A percentile compares a stretch with the other conserved stretches of the same genome.
These are phyloP conservation scores for Fregetta grallaria DNA, from an alignment of 2,113 vertebrate species.

Conservation along the genomic window DNA sequence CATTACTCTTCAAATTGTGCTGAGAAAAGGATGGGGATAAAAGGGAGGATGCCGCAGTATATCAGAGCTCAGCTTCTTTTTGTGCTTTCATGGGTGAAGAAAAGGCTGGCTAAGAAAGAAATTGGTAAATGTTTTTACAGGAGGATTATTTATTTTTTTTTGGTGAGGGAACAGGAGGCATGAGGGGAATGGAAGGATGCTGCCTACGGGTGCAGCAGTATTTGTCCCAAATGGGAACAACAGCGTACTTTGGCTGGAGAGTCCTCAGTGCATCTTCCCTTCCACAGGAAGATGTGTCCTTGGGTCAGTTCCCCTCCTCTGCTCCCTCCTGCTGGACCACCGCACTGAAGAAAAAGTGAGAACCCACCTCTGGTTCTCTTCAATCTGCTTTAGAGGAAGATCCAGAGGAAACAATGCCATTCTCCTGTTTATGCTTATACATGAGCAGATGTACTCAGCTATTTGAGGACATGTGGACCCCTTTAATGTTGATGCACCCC, in stretches of 20 bases:
- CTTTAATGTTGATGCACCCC: background rate
- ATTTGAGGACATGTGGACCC: background rate
- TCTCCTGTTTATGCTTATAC: background rate
- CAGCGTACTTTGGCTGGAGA: background rate
- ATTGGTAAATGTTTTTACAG: background rate
- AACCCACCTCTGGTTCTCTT: background rate
- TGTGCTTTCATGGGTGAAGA: background rate
- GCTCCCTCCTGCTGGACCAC: background rate
- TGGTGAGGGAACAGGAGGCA: background rate
- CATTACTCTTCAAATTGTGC: background rate
- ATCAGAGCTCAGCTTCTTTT: background rate
- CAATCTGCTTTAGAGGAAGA: background rate
- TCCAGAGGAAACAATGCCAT: background rate
- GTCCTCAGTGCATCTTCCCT: background rate
- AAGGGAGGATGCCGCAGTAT: background rate
- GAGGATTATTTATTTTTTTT: background rate
- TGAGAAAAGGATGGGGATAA: background rate
- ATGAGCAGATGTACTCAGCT: background rate
- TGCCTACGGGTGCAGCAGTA: background rate
- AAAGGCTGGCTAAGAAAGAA: background rate
- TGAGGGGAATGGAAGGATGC: background rate
- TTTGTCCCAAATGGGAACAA: background rate
- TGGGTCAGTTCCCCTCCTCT: background rate
- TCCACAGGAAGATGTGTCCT: background rate
- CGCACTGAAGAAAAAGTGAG: background rate